These are phyloP conservation scores for Oegoconia quadripuncta DNA, from an alignment of 2,888 invertebrate species.

Conservation along the genomic window DNA sequence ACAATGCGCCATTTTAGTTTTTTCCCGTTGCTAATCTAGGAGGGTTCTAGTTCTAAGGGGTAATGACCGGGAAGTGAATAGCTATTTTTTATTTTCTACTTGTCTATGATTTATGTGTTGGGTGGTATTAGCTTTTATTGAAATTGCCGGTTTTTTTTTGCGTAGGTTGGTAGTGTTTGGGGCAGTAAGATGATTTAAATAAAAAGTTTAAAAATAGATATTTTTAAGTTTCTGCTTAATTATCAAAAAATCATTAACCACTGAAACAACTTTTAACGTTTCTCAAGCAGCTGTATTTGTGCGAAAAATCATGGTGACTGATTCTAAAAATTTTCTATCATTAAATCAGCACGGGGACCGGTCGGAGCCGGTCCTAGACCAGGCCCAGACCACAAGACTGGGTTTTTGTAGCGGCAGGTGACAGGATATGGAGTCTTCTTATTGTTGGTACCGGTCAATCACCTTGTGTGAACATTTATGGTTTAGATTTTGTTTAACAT, in stretches of 20 bases:
- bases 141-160: background rate
- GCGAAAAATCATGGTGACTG: constrained; percentile 1
- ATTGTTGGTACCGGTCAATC: constrained; percentile 57
- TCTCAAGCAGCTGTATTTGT: background rate
- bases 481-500: background rate
- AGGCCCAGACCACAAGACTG: constrained; percentile 27
- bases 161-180: no score
- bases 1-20: constrained; percentile 66
- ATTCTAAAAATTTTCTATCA: constrained; percentile 31
- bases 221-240: no score
- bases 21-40: constrained; percentile 60
- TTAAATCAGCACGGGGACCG: constrained; percentile 50
- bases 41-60: constrained; percentile 50
- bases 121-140: background rate
- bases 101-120: constrained; percentile 4
- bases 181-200: no score
- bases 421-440: constrained; percentile 59
- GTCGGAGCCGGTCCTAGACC: constrained; percentile 35
- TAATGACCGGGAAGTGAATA: constrained; percentile 51
- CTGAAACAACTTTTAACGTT: background rate
- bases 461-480: constrained; percentile 45
- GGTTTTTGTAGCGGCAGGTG: constrained; percentile 71
- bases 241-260: no score
- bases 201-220: no score
- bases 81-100: constrained; percentile 26